Evolutionary conservation across 2,113 vertebrate genomes (phyloP).

Genomic region (Drymodes brunneopygia): DNA sequence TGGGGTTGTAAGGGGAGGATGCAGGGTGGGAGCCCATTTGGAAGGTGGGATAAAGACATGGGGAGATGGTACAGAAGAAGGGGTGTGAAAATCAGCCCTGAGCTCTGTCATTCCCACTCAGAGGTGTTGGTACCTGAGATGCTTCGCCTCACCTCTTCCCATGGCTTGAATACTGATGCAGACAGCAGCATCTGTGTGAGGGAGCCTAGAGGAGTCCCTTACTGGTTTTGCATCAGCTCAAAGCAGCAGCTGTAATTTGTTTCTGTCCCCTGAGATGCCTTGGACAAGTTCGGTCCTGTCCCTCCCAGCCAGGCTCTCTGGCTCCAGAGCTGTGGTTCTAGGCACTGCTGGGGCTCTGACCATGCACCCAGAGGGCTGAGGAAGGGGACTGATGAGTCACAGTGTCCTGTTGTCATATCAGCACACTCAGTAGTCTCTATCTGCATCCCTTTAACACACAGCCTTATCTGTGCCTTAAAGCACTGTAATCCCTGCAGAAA

Average conservation of each 20-base stretch:
- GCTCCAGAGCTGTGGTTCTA: neutral
- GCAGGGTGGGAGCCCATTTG: neutral
- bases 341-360: neutral
- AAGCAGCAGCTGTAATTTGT: neutral
- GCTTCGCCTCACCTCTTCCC: neutral
- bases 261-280: neutral
- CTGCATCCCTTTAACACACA: neutral
- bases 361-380: neutral
- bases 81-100: neutral
- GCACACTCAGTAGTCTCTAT: neutral
- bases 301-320: neutral
- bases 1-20: neutral
- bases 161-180: neutral
- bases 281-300: neutral
- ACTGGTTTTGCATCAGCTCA: neutral
- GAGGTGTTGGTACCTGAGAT: neutral
- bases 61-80: neutral
- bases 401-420: neutral
- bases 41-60: neutral
- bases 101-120: neutral
- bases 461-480: neutral
- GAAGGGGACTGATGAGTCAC: neutral
- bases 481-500: neutral
- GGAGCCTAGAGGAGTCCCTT: neutral
- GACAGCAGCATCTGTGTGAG: neutral